These are phyloP conservation scores for Bradysia coprophila DNA, from an alignment of 1,140 invertebrate genomes.

Conservation along the genomic window DNA sequence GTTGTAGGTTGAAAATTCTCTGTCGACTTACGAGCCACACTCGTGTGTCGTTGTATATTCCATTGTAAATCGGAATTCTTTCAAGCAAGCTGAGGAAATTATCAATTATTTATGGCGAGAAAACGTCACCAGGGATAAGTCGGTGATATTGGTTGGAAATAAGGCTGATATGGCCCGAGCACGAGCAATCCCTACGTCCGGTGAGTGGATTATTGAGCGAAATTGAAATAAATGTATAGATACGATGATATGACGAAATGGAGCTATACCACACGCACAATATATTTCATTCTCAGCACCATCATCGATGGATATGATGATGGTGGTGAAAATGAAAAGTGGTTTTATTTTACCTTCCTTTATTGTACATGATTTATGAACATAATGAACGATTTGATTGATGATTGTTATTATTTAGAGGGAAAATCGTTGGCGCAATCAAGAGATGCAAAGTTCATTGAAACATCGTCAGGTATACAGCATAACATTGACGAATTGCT, in stretches of 20 bases:
- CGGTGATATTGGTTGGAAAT: conserved; percentile 83
- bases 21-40: conserved; percentile 73
- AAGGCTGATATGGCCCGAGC: conserved; percentile 82
- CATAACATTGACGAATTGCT: conserved; percentile 83
- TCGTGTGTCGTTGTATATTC: conserved; percentile 82
- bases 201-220: too few relatives aligned
- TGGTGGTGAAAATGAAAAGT: too few relatives aligned
- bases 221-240: too few relatives aligned
- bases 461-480: conserved; percentile 77
- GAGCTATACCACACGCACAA: too few relatives aligned
- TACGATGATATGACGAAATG: too few relatives aligned
- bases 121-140: conserved; percentile 56
- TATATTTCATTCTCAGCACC: too few relatives aligned
- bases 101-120: conserved; percentile 64
- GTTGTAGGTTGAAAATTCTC: conserved; percentile 63
- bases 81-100: conserved; percentile 57
- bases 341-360: too few relatives aligned
- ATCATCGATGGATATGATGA: too few relatives aligned
- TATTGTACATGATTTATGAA: too few relatives aligned
- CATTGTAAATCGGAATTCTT: conserved; percentile 59
- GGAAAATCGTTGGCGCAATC: conserved; percentile 67
- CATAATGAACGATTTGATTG: neutral
- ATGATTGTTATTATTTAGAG: conserved; percentile 31
- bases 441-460: conserved; percentile 83
- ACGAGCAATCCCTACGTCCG: conserved; percentile 57